Evolutionary conservation across 2,888 invertebrate species (phyloP).

Genomic region (Eristalis tenax): DNA sequence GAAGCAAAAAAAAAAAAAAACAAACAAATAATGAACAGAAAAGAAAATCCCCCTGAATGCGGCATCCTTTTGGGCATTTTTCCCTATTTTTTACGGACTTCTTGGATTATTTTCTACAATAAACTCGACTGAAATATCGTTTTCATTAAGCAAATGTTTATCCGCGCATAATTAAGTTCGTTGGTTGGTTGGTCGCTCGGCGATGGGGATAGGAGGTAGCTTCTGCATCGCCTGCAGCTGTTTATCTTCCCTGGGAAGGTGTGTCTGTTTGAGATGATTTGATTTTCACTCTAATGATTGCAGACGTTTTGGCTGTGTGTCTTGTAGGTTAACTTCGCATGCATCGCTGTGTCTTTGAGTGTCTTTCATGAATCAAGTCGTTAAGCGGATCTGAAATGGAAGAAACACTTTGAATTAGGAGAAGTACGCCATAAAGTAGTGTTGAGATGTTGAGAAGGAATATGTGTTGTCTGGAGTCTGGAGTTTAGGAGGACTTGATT

Average conservation of each 20-base stretch:
- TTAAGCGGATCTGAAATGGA: neutral
- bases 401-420: neutral
- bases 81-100: slow-evolving; percentile 11
- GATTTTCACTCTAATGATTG: neutral
- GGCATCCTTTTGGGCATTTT: slow-evolving; percentile 35
- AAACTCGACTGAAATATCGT: slow-evolving; percentile 47
- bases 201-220: neutral
- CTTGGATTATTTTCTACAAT: slow-evolving; percentile 2
- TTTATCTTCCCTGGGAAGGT: neutral
- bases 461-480: neutral
- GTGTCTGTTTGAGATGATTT: neutral
- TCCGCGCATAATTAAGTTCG: slow-evolving; percentile 36
- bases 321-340: neutral
- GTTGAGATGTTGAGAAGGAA: neutral
- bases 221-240: neutral
- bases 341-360: neutral
- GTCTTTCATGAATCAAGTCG: neutral
- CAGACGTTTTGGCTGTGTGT: neutral
- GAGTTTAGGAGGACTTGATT: too few species aligned
- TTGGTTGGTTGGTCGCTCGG: neutral
- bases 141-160: slow-evolving; percentile 57
- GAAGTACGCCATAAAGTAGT: neutral
- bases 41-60: slow-evolving; percentile 34
- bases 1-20: neutral
- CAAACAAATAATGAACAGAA: neutral